phyloP scores from a whole-genome alignment of 2,888 invertebrate genomes.

The Torymus texanus region DNA sequence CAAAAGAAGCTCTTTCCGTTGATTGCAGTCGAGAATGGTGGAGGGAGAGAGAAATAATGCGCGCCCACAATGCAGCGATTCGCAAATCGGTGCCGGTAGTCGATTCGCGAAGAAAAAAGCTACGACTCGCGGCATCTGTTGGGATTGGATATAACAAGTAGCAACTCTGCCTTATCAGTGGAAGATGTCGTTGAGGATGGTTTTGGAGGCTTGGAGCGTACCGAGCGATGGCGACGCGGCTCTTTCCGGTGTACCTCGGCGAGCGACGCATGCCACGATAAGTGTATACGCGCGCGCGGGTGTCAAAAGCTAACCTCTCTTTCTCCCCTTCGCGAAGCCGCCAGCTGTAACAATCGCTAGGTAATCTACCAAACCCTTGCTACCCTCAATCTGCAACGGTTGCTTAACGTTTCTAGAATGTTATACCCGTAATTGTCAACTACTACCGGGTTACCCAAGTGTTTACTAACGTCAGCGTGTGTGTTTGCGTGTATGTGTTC shows the following conservation, averaged over 20 bases:
- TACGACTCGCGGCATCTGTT: too few species aligned
- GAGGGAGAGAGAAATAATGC: too few species aligned
- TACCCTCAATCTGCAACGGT: neutral
- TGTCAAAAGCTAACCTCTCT: constrained; percentile 34
- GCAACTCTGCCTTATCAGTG: too few species aligned
- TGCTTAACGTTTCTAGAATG: too few species aligned
- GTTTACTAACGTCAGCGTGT: neutral
- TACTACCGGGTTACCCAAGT: neutral
- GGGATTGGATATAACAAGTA: too few species aligned
- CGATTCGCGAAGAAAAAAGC: too few species aligned
- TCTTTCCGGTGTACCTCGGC: constrained; percentile 29
- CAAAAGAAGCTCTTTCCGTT: too few species aligned
- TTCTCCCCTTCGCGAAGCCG: too few species aligned
- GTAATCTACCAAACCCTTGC: neutral
- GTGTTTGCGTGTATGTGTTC: neutral
- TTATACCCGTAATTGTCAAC: too few species aligned
- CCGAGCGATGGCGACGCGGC: neutral
- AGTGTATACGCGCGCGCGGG: neutral
- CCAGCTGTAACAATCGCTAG: neutral
- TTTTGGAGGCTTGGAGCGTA: too few species aligned
- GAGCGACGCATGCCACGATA: constrained; percentile 30
- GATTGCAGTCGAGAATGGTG: too few species aligned
- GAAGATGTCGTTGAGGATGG: too few species aligned
- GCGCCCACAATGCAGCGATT: neutral
- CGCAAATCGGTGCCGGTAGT: neutral